Evolutionary conservation across 2,113 vertebrate species (phyloP).

Genomic region (Urocynchramus pylzowi): DNA sequence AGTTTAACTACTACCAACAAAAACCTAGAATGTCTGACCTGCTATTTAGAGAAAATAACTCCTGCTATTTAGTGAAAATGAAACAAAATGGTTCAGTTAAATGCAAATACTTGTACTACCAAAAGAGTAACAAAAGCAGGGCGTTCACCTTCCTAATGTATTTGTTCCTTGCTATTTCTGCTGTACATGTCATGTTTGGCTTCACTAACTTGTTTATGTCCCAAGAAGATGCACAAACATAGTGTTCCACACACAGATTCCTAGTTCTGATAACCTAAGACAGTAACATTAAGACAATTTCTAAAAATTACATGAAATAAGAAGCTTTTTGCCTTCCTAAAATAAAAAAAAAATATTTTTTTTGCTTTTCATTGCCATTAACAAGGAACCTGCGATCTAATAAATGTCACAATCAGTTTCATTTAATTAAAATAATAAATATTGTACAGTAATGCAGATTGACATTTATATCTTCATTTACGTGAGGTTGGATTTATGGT

Average conservation of each 20-base stretch:
- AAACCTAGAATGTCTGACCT: background rate
- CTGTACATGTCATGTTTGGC: background rate
- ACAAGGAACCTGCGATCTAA: constrained; percentile 84
- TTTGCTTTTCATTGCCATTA: constrained; percentile 79
- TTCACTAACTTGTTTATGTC: background rate
- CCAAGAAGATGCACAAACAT: background rate
- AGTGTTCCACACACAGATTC: background rate
- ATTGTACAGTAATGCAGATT: constrained; percentile 85
- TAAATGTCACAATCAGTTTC: constrained; percentile 91
- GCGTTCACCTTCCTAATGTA: background rate
- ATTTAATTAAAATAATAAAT: constrained; percentile 98
- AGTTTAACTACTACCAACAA: background rate
- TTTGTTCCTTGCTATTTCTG: background rate
- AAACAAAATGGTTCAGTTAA: background rate
- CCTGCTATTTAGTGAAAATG: background rate
- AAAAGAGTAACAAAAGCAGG: background rate
- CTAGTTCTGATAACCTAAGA: constrained; percentile 42
- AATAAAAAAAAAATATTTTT: constrained; percentile 70
- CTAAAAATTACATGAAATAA: constrained; percentile 73
- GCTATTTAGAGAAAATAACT: too few relatives aligned
- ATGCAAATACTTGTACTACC: background rate
- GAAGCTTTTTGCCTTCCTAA: constrained; percentile 72
- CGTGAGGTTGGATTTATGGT: constrained; percentile 83
- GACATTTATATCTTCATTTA: constrained; percentile 88
- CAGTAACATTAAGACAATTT: constrained; percentile 67